Conservation (phyloP, 2,113 vertebrate species). For the Illadopsis cleaveri region DNA sequence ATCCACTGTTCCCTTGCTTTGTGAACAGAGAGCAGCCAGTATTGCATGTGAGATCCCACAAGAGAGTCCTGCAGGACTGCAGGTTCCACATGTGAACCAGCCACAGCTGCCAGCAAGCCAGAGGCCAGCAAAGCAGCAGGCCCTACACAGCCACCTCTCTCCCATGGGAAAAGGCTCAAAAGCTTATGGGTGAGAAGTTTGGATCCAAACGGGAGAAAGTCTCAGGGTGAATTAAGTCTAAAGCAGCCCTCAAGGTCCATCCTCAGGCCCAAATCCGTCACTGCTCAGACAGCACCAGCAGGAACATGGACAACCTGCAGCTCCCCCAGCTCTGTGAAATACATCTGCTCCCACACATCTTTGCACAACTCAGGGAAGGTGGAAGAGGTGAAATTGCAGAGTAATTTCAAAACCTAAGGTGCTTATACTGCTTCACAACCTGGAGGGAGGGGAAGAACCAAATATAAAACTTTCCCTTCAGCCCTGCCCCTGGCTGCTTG, state of each 20-base stretch:
- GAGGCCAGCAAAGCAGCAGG: background rate
- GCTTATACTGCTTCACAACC: background rate
- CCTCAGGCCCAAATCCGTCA: background rate
- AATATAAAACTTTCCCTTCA: background rate
- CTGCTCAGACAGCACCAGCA: background rate
- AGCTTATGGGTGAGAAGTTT: background rate
- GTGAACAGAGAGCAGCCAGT: fast-evolving
- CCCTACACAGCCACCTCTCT: background rate
- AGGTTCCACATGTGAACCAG: background rate
- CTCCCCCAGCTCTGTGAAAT: background rate
- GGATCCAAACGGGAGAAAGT: background rate
- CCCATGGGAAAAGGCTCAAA: background rate
- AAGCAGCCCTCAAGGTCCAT: background rate
- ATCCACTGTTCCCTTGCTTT: background rate
- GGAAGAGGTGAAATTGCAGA: background rate
- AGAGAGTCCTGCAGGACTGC: background rate
- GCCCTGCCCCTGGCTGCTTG: background rate
- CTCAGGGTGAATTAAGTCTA: background rate
- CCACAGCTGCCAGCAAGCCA: background rate
- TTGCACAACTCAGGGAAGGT: background rate
- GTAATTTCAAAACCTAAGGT: background rate
- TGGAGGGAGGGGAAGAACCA: fast-evolving
- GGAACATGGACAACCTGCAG: background rate
- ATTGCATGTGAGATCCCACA: background rate
- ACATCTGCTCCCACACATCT: background rate